A percentile compares a stretch with the other conserved stretches of the same genome.
Conservation (phyloP, 2,113 vertebrate species). For the Indicator maculatus region DNA sequence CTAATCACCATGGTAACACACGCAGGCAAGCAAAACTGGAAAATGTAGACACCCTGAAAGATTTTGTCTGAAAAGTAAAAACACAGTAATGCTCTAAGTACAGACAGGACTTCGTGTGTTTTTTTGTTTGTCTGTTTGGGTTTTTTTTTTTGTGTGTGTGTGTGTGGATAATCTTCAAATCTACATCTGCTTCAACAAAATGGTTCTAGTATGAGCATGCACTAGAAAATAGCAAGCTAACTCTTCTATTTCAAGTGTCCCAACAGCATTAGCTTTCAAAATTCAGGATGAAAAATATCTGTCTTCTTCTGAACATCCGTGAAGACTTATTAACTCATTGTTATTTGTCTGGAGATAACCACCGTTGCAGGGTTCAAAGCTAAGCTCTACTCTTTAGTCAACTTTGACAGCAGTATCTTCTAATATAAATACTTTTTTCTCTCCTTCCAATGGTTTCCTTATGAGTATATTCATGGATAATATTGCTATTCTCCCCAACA, state of each 20-base stretch:
- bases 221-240: neutral
- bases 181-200: neutral
- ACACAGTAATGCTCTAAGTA: neutral
- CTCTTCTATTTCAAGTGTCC: neutral
- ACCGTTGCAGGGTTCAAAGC: neutral
- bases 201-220: neutral
- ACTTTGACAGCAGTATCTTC: neutral
- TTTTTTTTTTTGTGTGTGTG: neutral
- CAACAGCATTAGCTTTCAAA: neutral
- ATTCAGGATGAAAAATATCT: neutral
- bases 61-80: neutral
- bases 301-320: neutral
- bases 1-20: conserved; percentile 43
- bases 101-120: neutral
- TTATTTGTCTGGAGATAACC: neutral
- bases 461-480: neutral
- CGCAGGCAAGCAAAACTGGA: neutral
- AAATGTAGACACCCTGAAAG: neutral
- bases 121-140: too few relatives aligned
- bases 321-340: neutral
- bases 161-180: neutral
- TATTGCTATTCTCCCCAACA: neutral
- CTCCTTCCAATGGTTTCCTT: neutral
- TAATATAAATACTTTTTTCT: neutral
- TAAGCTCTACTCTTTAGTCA: neutral